Base-by-base conservation (phyloP, 2,797 vertebrate species). In the Loris lydekkerianus region DNA sequence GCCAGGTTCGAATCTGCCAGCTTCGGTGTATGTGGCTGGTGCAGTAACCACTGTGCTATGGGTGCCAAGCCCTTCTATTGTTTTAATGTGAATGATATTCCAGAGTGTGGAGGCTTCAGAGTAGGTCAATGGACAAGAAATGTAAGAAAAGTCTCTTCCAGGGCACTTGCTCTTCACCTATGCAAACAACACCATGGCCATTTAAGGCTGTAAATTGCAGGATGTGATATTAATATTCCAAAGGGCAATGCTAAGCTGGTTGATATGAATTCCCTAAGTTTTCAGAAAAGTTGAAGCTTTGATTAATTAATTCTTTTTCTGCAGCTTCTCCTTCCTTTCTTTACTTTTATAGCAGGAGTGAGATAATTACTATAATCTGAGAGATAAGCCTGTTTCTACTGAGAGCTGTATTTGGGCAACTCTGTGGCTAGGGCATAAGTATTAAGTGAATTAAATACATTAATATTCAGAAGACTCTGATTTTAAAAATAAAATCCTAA, bases 241-340 rank as follows among this genome's bases (percentile, higher is more conserved):
- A 91, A 77, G 94, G 91, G 70, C 80, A 91, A 70, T 82, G 82
- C 49, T 86, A 86, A 58, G 69, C 60, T 56, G 43, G 31, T 82
- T 93, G 63, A 83, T 86, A 88, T 82, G 67, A 97, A 97, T 85
- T 93, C 61, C 75, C 93, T 95, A 23, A 37, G 58, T 91, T 96
- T 96, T 88, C 80, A 63, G 76, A 93, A 91, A 95, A 96, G 67
- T 85, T 84, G 93, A 93, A 83, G 49, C 7, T 58, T 86, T 94
- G 87, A 95, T 96, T 91, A 97, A 95, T 96, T 97, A 95, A 96
- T 97, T 97, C 65, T 89, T 87, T 97, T 60, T 96, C 84, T 91
- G 61, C 34, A 77, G 83, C n/a, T 70, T 58, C 76, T 92, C 67
- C 77, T 95, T 37, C 29, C 15, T 81, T 94, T 96, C 83, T 95